Base-by-base conservation (phyloP, 2,113 vertebrate species). In the Galemys pyrenaicus region DNA sequence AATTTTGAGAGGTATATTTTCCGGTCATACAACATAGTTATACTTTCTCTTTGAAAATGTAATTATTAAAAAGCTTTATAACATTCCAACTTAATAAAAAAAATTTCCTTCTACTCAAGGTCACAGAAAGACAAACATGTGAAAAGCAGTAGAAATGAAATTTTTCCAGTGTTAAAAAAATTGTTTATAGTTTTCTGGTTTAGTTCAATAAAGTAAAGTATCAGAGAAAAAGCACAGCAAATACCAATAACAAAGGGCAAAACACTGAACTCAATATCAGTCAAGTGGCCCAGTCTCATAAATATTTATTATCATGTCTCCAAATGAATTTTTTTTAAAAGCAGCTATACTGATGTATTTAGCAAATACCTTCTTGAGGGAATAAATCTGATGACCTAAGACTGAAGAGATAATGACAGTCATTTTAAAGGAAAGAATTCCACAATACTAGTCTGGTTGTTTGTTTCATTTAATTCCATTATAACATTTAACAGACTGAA, bases 261-360 rank as follows among this genome's bases (percentile, higher is more conserved):
- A 49, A 82, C 74, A 30, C 49, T 37, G 37, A 93, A 49, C n/a
- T 92, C 65, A 62, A 22, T 54, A 37, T 68, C 96, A 90, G 49
- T 92, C 87, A 71, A 96, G 79, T 75, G 51, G 62, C 78, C 22
- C 39, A 62, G 11, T 26, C 62, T 91, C 37, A 85, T 95, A 81
- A 94, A 95, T 94, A 95, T 93, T 88, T 80, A 94, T 65, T 39
- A 81, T 65, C 6, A 71, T 88, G 30, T 91, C 67, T 89, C 70
- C 32, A 92, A 88, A 83, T 54, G 13, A 35, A 79, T n/a, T 22
- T n/a, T 80, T 89, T 87, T 91, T 13, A 10, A 73, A 89, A 65
- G 80, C 24, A 19, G 67, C 58, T 80, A 7, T 71, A 44, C 22
- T 70, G 39, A 89, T 85, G 10, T 70, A 24, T 68, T 88, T 96